Base-by-base conservation (phyloP, 2,888 invertebrate genomes). In the Ophion ventricosus region DNA sequence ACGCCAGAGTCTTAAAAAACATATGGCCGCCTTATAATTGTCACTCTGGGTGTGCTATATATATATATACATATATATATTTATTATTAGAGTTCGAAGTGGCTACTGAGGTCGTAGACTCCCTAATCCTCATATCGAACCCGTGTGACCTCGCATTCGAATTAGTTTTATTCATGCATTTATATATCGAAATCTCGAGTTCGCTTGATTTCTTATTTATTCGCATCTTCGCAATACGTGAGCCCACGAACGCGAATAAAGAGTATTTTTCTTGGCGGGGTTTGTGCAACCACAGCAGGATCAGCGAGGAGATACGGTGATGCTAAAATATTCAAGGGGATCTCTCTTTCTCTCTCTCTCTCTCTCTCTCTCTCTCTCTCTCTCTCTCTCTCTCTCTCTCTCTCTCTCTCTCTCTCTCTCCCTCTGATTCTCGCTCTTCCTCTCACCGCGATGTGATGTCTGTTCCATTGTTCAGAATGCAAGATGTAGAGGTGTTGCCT, bases 381-480 rank as follows among this genome's bases (percentile, higher is more conserved):
- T 29, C 29, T 29, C 35, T 35, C 0, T 5, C 35, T 35, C 35
- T n/a, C n/a, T n/a, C n/a, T n/a, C n/a, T n/a, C n/a, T n/a, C n/a
- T n/a, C n/a, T 43, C 43, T 43, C 11, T 17, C 5, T 17, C 11
- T 17, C 2, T 17, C 11, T 54, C 49, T 17, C 10, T 54, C 49
- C 7, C 29, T 29, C 29, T 5, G 29, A 29, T 5, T 29, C 35
- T 35, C 35, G 35, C 35, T 35, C 35, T 54, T 54, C 8, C 20
- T 57, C 20, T 57, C 14, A 26, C 25, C 25, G 23, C 40, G 35
- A 35, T 64, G 70, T 40, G 70, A 70, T 70, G 77, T 40, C 54
- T 69, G 67, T 82, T 61, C 73, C 82, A 82, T 78, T 82, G 82
- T 82, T 73, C 56, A 67, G 66, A 82, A 82, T 82, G 73, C 73